Base-by-base conservation (phyloP, 2,888 invertebrate genomes). In the Rhingia rostrata region DNA sequence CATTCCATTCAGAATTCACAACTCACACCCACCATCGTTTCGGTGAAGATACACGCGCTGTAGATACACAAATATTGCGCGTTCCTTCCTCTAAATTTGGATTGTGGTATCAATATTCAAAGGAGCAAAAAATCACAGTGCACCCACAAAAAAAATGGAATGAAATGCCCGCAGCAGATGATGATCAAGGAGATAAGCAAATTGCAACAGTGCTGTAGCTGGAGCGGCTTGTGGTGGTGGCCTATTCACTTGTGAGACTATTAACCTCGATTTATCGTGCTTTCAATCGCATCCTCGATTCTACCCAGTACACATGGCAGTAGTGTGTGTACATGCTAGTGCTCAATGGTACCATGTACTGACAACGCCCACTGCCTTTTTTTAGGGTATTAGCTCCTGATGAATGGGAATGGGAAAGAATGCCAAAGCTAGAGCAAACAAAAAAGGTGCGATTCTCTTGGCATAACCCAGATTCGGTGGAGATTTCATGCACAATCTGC, bases 191-290 rank as follows among this genome's bases (percentile, higher is more conserved):
- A 75, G 81, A 81, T 81, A 81, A 75, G 69, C 39, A 75, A 81
- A 75, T 70, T 81, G 69, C 81, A 81, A 69, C 81, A 58, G 49
- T 51, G 63, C 56, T 63, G 63, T 49, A 61, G 66, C 61, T 73
- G 60, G 53, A 64, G 58, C 72, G 14, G 69, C 58, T 53, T 81
- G 58, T 30, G 66, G 74, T 74, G 63, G 63, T 64, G 81, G 51
- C 69, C 75, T 56, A 81, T 81, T 81, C 81, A 81, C 63, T 70
- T 58, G 56, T 41, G 56, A 58, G 67, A 75, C 75, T 70, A 81
- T 81, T 75, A 81, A 81, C 81, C 75, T 69, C 75, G 75, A 75
- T 81, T 81, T 81, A 81, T 81, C 75, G 81, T 69, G 45, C 75
- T 81, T 81, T 81, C 75, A 81, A 75, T 81, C 75, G 58, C 39